Base-by-base conservation (phyloP, 2,797 vertebrate species). In the Amazonetta brasiliensis region DNA sequence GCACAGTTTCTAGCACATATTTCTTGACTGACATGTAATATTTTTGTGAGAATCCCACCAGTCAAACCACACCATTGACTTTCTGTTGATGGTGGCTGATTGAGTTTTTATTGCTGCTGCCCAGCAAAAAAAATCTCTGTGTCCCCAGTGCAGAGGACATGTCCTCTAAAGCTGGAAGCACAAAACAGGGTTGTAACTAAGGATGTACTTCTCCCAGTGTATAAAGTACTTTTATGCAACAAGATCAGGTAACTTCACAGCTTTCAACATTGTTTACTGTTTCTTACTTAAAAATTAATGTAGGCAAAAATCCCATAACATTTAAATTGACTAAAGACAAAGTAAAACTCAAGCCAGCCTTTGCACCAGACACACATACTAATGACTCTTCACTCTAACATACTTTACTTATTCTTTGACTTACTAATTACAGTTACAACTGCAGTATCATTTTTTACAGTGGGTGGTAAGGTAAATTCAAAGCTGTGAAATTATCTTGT, bases 341-440 rank as follows among this genome's bases (percentile, higher is more conserved):
- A 94, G 75, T 58, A 74, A 92, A 94, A 90, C 69, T 30, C 58
- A 96, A 92, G 48, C 50, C 31, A 92, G 75, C 35, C 55, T 95
- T 92, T 87, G 44, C 69, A 76, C n/a, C 67, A 93, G 62, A 59
- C 50, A 73, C 39, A 31, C 88, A 76, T 50, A 69, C 39, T 78
- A 95, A 84, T 43, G 71, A 66, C n/a, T 93, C 55, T 92, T 94
- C n/a, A 84, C 33, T 90, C 74, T 94, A 94, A 87, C 66, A 84
- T 54, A 72, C 72, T 96, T 92, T 89, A 74, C 62, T 95, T 89
- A 79, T 87, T 69, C 58, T 75, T 92, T 92, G 87, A 96, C 37
- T 95, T 87, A 80, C n/a, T 71, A 93, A 95, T 97, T 97, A 90
- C 84, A 89, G 75, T 76, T 85, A 68, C 19, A 86, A 84, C 82